A percentile compares a stretch with the other conserved stretches of the same genome.
phyloP scores from a whole-genome alignment of 2,888 invertebrate genomes.

The Acanthococcus lagerstroemiae region DNA sequence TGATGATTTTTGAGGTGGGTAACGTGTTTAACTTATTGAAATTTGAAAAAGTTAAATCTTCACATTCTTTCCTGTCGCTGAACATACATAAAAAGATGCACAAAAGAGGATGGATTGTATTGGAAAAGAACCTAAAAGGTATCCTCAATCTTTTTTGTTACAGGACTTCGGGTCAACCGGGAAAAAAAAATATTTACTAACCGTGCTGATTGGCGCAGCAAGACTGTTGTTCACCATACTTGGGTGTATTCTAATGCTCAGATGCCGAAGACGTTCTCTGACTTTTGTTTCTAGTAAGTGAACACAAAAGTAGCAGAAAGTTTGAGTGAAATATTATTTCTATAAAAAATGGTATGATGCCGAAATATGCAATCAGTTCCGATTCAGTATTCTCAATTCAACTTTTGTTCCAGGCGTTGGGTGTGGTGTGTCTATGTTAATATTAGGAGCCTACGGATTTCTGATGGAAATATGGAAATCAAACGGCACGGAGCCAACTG shows the following conservation, averaged over 20 bases:
- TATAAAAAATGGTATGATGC: neutral
- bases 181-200: conserved; percentile 50
- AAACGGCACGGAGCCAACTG: conserved; percentile 38
- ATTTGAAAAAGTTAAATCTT: neutral
- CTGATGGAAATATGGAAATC: conserved; percentile 47
- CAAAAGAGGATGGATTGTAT: neutral
- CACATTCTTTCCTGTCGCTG: neutral
- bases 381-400: neutral
- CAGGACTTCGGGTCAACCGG: conserved; percentile 51
- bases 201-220: conserved; percentile 52
- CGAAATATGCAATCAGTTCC: neutral
- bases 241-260: conserved; percentile 52
- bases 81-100: neutral
- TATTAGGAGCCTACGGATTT: conserved; percentile 52
- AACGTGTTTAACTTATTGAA: neutral
- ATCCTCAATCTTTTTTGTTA: conserved; percentile 34
- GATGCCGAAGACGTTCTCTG: conserved; percentile 51
- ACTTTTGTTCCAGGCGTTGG: conserved; percentile 42
- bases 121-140: neutral
- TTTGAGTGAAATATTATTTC: neutral
- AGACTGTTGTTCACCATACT: conserved; percentile 53
- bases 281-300: conserved; percentile 54
- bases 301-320: neutral
- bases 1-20: conserved; percentile 52
- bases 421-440: conserved; percentile 54